Conservation (phyloP, 2,797 vertebrate genomes). For the Cottoperca gobio region DNA sequence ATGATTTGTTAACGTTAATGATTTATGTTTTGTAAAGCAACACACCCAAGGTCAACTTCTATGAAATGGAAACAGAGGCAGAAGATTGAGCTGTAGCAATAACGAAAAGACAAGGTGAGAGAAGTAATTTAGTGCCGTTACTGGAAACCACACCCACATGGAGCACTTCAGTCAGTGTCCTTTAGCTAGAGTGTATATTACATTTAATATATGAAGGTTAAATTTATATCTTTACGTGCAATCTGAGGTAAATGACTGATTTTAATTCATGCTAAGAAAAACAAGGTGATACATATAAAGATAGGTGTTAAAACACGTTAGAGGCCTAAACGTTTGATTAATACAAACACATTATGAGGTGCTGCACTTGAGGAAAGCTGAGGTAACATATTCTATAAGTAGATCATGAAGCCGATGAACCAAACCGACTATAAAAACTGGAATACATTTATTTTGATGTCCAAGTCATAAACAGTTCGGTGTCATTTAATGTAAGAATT, state of each 20-base stretch:
- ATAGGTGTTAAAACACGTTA: neutral
- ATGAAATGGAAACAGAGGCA: constrained; percentile 13
- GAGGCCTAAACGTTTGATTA: constrained; percentile 4
- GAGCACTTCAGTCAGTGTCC: neutral
- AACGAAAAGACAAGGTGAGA: constrained; percentile 8
- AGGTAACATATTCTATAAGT: neutral
- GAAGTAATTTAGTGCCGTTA: constrained; percentile 20
- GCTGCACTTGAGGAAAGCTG: neutral
- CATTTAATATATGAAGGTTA: neutral
- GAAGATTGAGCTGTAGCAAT: constrained; percentile 2
- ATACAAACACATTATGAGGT: neutral
- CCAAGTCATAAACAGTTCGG: neutral
- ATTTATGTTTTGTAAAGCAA: constrained; percentile 14
- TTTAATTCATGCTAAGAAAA: constrained; percentile 1
- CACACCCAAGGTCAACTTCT: neutral
- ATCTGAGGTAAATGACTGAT: neutral
- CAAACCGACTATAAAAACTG: constrained; percentile 2
- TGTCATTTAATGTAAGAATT: constrained; percentile 14
- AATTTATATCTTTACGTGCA: neutral
- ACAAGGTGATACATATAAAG: neutral
- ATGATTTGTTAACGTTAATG: too few relatives aligned
- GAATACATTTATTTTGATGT: constrained; percentile 6
- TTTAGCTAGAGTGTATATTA: neutral
- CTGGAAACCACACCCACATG: neutral
- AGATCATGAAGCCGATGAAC: constrained; percentile 9